Conservation (phyloP, 1,140 invertebrate genomes). For the Aphaenogaster floridana region DNA sequence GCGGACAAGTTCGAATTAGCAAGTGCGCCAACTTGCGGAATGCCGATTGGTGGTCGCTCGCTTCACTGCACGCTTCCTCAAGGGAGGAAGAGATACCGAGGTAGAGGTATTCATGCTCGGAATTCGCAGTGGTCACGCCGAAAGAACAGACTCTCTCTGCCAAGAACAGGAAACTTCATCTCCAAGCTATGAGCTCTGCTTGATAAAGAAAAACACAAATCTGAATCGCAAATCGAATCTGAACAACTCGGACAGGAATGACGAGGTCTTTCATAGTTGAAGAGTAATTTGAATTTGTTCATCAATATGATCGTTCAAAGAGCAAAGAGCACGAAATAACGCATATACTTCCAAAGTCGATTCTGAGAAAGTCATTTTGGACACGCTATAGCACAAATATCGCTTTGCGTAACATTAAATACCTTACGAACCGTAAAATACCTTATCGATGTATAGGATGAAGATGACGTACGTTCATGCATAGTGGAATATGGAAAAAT, state of each 20-base stretch:
- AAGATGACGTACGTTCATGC: not conserved
- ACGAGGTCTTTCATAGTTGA: not conserved
- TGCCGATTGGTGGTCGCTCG: conserved; percentile 77
- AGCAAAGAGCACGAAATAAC: not conserved
- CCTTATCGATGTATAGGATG: not conserved
- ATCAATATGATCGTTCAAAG: not conserved
- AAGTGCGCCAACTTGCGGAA: conserved; percentile 81
- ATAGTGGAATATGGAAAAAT: conserved; percentile 52
- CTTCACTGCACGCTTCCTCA: conserved; percentile 11
- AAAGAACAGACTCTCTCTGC: not conserved
- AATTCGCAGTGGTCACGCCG: conserved; percentile 27
- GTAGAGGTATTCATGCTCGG: conserved; percentile 25
- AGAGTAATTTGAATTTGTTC: not conserved
- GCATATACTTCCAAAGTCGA: not conserved
- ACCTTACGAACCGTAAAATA: conserved; percentile 8
- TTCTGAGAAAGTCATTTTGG: not conserved
- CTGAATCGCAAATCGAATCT: not conserved
- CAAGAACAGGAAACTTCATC: conserved; percentile 50
- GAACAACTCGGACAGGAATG: not conserved
- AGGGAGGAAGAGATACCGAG: not conserved
- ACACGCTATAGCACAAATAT: not conserved
- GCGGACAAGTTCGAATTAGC: conserved; percentile 83
- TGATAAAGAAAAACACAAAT: not conserved
- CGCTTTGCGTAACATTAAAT: not conserved
- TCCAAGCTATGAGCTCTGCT: not conserved